Evolutionary conservation across 2,797 vertebrate species (phyloP).

Genomic region (Uromys caudimaculatus): DNA sequence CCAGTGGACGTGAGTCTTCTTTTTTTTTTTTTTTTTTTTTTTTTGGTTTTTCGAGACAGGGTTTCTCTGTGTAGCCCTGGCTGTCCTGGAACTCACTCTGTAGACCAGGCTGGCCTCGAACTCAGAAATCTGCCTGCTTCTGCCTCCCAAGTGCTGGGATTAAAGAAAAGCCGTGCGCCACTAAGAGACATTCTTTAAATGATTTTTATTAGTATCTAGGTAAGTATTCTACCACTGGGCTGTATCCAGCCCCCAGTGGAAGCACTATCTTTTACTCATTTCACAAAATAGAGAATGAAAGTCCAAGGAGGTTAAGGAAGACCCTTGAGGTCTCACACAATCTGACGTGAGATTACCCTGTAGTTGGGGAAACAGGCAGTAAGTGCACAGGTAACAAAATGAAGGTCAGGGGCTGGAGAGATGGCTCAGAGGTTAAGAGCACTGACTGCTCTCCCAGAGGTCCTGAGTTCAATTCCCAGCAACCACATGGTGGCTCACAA

Average conservation of each 20-base stretch:
- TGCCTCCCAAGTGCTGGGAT: background rate
- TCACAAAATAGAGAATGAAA: background rate
- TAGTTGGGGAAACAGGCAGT: too few species aligned
- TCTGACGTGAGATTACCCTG: background rate
- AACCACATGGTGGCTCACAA: too few species aligned
- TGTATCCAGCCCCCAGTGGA: background rate
- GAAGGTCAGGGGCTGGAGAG: too few species aligned
- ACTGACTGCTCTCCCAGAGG: too few species aligned
- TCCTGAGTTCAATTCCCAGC: too few species aligned
- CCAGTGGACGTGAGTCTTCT: rapidly evolving
- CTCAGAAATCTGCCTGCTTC: background rate
- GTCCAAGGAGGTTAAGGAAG: background rate
- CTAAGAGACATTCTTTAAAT: background rate
- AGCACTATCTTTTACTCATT: background rate
- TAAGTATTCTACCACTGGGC: too few species aligned
- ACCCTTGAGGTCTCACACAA: background rate
- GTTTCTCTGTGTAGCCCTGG: background rate
- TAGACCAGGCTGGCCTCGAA: background rate
- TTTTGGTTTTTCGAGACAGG: background rate
- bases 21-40: too few species aligned
- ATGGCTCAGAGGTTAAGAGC: too few species aligned
- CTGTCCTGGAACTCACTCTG: too few species aligned
- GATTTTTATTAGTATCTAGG: background rate
- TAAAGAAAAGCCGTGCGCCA: background rate
- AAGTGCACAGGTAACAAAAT: background rate